Conservation (phyloP, 2,113 vertebrate species). For the Camelus bactrianus region DNA sequence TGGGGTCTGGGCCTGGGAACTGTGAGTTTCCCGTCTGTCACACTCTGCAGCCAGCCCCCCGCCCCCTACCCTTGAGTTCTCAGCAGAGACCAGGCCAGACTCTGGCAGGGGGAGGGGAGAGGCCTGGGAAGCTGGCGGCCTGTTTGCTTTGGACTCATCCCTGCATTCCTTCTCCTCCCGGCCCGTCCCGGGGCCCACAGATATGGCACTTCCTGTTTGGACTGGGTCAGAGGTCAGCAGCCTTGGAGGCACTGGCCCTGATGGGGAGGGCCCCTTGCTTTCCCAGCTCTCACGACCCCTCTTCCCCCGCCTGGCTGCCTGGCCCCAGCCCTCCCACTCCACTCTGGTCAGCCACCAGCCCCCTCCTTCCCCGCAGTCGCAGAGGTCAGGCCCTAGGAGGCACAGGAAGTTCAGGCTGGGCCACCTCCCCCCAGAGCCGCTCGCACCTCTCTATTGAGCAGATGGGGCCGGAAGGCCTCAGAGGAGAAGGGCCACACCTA, state of each 20-base stretch:
- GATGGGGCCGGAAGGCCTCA: neutral
- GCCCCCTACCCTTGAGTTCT: neutral
- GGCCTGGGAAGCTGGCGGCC: constrained; percentile 71
- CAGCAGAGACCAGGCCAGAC: constrained; percentile 53
- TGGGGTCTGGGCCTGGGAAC: constrained; percentile 29
- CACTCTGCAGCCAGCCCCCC: neutral
- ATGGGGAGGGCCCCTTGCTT: neutral
- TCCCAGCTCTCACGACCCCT: constrained; percentile 82
- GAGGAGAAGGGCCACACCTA: neutral
- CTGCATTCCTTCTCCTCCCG: constrained; percentile 75
- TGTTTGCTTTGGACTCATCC: constrained; percentile 81
- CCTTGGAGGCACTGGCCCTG: constrained; percentile 49
- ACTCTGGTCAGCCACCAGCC: neutral
- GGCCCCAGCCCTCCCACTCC: neutral
- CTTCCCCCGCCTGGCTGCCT: neutral
- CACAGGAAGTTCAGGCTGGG: neutral
- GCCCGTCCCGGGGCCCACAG: constrained; percentile 55
- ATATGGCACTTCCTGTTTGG: constrained; percentile 83
- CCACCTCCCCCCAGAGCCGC: neutral
- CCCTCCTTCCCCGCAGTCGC: neutral
- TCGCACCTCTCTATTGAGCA: neutral
- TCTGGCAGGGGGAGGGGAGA: constrained; percentile 36
- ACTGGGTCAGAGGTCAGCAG: constrained; percentile 77
- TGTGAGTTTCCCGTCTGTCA: neutral
- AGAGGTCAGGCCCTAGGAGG: neutral